These are phyloP conservation scores for Lasioglossum albipes DNA, from an alignment of 1,140 invertebrate species.

Conservation along the genomic window DNA sequence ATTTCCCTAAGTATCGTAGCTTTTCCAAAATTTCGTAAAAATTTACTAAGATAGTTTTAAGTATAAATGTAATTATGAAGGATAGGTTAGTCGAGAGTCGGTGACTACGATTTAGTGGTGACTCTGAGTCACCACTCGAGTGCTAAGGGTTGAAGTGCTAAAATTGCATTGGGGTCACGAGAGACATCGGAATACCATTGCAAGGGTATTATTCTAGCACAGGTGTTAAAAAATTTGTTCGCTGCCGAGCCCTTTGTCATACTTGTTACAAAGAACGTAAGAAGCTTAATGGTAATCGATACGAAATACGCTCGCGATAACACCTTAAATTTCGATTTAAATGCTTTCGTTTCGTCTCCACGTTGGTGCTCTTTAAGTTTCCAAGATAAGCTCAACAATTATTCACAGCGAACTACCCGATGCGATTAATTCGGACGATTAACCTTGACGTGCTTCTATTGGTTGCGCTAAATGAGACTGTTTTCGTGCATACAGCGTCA, in stretches of 20 bases:
- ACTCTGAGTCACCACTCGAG: too few relatives aligned
- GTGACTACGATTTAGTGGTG: too few relatives aligned
- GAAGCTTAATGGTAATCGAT: background rate
- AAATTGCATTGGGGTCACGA: too few relatives aligned
- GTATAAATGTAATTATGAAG: too few relatives aligned
- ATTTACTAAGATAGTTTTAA: too few relatives aligned
- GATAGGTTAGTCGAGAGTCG: too few relatives aligned
- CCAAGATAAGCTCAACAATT: slow-evolving; percentile 30
- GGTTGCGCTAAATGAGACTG: slow-evolving; percentile 17
- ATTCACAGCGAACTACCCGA: slow-evolving; percentile 18
- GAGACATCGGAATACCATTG: too few relatives aligned
- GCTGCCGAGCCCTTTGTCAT: background rate
- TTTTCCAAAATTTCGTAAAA: too few relatives aligned
- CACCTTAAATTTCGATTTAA: slow-evolving; percentile 13
- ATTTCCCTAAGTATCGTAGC: too few relatives aligned
- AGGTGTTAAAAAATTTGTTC: too few relatives aligned
- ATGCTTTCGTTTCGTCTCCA: background rate
- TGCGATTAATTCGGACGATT: slow-evolving; percentile 28
- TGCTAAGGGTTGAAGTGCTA: too few relatives aligned
- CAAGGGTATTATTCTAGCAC: too few relatives aligned
- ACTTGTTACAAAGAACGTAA: background rate
- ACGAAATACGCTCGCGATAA: background rate
- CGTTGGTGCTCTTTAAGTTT: background rate
- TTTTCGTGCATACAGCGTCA: slow-evolving; percentile 6
- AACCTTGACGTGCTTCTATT: slow-evolving; percentile 8